Evolutionary conservation across 2,113 vertebrate species (phyloP), one percentile per base, ranked within the genome.

Genomic region (Caretta caretta): DNA sequence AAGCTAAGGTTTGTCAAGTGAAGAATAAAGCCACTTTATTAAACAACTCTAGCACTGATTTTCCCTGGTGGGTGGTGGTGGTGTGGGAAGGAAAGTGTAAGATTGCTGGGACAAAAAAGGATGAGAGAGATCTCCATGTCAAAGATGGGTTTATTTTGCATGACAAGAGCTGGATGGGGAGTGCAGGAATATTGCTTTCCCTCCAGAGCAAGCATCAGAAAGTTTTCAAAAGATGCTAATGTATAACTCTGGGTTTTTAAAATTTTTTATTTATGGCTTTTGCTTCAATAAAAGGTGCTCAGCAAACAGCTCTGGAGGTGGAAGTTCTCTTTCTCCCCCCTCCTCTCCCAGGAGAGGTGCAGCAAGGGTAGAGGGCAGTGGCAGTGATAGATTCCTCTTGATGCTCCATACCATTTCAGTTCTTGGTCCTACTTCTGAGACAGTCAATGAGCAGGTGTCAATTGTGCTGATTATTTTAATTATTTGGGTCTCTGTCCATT

Each of bases 21-120:
- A 91, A 88, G 84, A 93, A 93, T 90, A 93, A 91, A 88, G 72
- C 82, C 93, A 92, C 90, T 93, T 96, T 90, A 82, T 31, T 62
- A 84, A 80, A 82, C 93, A 94, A 49, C 82, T 24, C 72, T 57
- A 38, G 25, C 17, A 51, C 76, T 80, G 87, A 75, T 86, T 89
- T 89, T 86, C 78, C 51, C 8, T 9, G 42, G 42, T 54, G 8
- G 20, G 53, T 25, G 72, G 10, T 42, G 38, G 14, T 31, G 59
- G 35, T 1, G 4, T 5, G 5, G 25, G 24, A 27, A 78, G 42
- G n/a, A 42, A 48, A 9, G 42, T 25, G 3, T 27, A 46, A 78
- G 75, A 27, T 25, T 48, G 24, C 42, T 7, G 75, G 42, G 75
- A 48, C 42, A 48, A 48, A 48, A 16, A 48, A 8, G 75, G 7